Percentiles rank a stretch among this genome's conserved stretches.
Evolutionary conservation across 2,797 vertebrate genomes (phyloP).

Genomic region (Gorsachius magnificus): DNA sequence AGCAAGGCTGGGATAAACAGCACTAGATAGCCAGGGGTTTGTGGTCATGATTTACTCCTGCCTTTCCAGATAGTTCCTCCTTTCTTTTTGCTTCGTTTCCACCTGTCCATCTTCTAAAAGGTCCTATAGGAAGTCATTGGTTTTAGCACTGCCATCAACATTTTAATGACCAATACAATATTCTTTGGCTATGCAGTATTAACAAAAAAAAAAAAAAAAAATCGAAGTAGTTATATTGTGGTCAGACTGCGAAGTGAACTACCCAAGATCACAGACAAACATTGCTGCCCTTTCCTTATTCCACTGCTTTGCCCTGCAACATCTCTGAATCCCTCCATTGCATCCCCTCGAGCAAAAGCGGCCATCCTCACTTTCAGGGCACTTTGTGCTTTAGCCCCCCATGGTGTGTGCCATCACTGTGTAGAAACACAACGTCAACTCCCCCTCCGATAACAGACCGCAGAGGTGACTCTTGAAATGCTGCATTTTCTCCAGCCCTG

Average conservation of each 20-base stretch:
- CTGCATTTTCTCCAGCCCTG: background rate
- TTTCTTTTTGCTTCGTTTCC: slow-evolving; percentile 19
- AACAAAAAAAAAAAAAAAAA: background rate
- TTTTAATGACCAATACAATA: background rate
- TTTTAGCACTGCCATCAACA: background rate
- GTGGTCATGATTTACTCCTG: background rate
- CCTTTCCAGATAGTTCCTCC: background rate
- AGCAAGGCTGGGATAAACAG: slow-evolving; percentile 42
- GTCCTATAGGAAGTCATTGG: background rate
- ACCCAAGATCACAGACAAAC: background rate
- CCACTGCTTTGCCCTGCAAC: background rate
- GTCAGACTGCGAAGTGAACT: background rate
- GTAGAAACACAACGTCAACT: background rate
- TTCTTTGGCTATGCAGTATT: background rate
- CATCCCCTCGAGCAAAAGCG: background rate
- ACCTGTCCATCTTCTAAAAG: background rate
- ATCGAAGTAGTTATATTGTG: background rate
- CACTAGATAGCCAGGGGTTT: background rate
- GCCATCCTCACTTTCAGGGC: background rate
- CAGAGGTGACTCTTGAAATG: background rate
- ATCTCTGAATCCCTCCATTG: background rate
- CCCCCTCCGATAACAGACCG: background rate
- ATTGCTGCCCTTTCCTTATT: background rate
- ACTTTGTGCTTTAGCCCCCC: background rate
- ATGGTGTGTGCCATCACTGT: fast-evolving